phyloP scores from a whole-genome alignment of 2,113 vertebrate species.

The Synodontis membranacea region DNA sequence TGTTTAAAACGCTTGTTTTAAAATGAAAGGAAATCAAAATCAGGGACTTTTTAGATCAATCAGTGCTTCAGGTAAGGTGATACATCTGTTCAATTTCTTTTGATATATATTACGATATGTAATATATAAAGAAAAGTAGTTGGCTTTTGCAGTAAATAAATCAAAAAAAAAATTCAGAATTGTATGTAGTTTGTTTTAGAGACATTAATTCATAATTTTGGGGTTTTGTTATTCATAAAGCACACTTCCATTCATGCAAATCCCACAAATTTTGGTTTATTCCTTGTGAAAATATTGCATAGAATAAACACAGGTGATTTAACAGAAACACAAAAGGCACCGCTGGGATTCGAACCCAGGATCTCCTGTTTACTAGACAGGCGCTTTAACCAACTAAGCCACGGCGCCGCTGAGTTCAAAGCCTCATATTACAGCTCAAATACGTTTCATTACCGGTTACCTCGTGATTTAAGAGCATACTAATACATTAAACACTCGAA shows the following conservation, averaged over 20 bases:
- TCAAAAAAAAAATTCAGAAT: no score
- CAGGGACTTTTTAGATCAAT: no score
- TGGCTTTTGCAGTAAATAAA: no score
- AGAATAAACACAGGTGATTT: neutral
- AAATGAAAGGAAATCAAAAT: no score
- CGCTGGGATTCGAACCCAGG: conserved; percentile 63
- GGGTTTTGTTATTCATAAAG: neutral
- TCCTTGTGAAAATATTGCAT: no score
- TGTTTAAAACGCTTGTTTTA: no score
- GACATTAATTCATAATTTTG: neutral
- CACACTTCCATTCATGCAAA: neutral
- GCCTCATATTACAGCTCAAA: neutral
- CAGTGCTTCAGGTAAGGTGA: no score
- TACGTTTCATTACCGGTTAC: neutral
- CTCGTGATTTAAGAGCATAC: fast-evolving
- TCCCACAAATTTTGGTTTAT: neutral
- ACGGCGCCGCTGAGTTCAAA: conserved; percentile 46
- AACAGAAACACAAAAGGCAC: conserved; percentile 48
- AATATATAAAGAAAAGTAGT: neutral
- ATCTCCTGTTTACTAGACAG: conserved; percentile 64
- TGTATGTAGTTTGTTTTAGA: no score
- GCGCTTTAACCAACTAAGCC: conserved; percentile 63
- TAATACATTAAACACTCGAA: neutral
- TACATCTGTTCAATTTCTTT: no score
- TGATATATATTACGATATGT: neutral